Percentiles rank a stretch among this genome's conserved stretches.
These are phyloP conservation scores for Eulacestoma nigropectus DNA, from an alignment of 2,113 vertebrate species.

Conservation along the genomic window DNA sequence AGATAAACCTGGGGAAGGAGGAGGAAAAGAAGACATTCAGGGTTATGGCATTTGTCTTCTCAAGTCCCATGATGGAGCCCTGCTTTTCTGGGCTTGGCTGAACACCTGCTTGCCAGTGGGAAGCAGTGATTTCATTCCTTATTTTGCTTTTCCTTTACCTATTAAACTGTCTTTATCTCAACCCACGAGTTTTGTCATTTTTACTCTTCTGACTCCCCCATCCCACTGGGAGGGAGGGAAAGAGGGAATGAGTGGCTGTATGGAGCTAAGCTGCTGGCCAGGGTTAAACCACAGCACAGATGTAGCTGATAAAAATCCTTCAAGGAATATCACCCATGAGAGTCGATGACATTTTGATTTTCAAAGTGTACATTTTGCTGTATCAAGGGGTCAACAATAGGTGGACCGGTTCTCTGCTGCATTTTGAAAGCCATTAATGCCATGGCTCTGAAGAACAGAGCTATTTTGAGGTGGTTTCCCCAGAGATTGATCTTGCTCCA, in stretches of 20 bases:
- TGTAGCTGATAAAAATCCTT: not conserved
- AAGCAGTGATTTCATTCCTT: not conserved
- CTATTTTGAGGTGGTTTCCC: not conserved
- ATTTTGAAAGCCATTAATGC: not conserved
- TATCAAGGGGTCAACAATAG: not conserved
- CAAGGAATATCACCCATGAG: not conserved
- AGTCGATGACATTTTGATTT: not conserved
- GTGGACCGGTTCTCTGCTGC: not conserved
- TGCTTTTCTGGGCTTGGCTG: not conserved
- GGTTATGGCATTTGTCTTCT: not conserved
- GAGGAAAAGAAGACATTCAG: rapidly evolving
- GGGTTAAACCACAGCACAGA: not conserved
- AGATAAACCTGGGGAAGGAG: not conserved
- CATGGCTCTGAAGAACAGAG: not conserved
- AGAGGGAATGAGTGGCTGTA: rapidly evolving
- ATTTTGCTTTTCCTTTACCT: not conserved
- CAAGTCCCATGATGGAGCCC: not conserved
- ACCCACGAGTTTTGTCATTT: not conserved
- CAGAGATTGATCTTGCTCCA: not conserved
- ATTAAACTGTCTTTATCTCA: not conserved
- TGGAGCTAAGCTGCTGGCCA: not conserved
- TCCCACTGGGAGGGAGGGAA: rapidly evolving
- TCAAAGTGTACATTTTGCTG: not conserved
- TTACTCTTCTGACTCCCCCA: not conserved
- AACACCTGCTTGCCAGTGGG: not conserved